Conservation (phyloP, 2,797 vertebrate species). For the Crenichthys baileyi region DNA sequence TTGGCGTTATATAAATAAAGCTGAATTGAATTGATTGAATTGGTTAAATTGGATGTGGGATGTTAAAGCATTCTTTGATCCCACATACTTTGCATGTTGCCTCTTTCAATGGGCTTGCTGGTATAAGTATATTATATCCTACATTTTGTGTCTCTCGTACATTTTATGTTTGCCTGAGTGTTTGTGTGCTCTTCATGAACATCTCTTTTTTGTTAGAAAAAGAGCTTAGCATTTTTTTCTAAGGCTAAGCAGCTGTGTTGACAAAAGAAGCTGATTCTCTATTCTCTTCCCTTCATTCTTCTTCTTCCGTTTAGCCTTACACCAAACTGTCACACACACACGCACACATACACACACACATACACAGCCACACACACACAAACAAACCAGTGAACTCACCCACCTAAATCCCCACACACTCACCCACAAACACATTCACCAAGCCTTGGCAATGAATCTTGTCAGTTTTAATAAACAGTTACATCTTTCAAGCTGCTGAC, state of each 20-base stretch:
- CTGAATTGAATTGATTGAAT: too few species aligned
- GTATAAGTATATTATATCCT: not conserved
- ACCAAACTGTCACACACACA: not conserved
- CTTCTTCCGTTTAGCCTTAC: conserved; percentile 25
- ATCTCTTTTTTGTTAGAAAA: conserved; percentile 15
- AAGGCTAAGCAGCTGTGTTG: conserved; percentile 73
- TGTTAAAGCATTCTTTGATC: not conserved
- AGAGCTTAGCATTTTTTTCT: conserved; percentile 39
- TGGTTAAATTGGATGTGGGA: not conserved
- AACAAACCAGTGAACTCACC: conserved; percentile 1
- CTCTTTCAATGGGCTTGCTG: not conserved
- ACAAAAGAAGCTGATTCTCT: conserved; percentile 65
- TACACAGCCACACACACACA: conserved; percentile 7
- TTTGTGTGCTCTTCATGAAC: conserved; percentile 2
- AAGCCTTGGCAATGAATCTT: conserved; percentile 68
- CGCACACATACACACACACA: conserved; percentile 7
- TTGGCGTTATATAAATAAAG: too few species aligned
- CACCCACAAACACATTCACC: conserved; percentile 32
- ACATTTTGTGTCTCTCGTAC: not conserved
- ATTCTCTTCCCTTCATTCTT: conserved; percentile 27
- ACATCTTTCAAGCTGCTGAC: conserved; percentile 73
- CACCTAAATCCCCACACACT: not conserved
- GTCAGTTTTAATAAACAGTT: conserved; percentile 76
- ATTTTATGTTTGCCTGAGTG: not conserved
- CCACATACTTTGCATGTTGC: not conserved